phyloP scores from a whole-genome alignment of 2,888 invertebrate species.

The Dasypolia templi region DNA sequence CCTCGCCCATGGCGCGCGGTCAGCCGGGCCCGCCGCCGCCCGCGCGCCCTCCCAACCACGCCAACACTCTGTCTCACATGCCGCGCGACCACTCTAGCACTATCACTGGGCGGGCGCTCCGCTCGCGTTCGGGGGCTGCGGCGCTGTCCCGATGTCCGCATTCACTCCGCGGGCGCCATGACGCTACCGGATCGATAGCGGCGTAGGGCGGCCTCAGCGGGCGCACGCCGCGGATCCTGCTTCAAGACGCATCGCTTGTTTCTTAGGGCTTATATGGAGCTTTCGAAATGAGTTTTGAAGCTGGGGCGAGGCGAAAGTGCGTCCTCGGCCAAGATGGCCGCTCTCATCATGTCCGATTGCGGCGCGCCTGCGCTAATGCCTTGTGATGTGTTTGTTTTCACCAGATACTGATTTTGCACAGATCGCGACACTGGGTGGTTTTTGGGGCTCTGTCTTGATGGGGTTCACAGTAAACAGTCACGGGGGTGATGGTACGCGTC shows the following conservation, averaged over 20 bases:
- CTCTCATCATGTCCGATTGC: constrained; percentile 86
- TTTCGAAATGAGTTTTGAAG: constrained; percentile 81
- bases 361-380: constrained; percentile 88
- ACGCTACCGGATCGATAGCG: constrained; percentile 88
- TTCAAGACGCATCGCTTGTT: constrained; percentile 81
- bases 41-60: constrained; percentile 85
- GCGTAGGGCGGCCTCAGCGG: constrained; percentile 86
- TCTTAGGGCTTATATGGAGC: constrained; percentile 72
- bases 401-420: constrained; percentile 72
- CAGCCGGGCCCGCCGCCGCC: constrained; percentile 88
- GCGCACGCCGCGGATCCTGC: constrained; percentile 81
- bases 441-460: constrained; percentile 54
- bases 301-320: constrained; percentile 89
- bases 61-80: constrained; percentile 86
- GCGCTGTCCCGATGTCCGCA: constrained; percentile 87
- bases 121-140: constrained; percentile 82
- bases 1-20: constrained; percentile 90
- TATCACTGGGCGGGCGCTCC: constrained; percentile 83
- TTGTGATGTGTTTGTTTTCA: constrained; percentile 89
- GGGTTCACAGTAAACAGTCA: constrained; percentile 75
- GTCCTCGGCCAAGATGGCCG: constrained; percentile 89
- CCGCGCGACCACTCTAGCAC: constrained; percentile 84
- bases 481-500: constrained; percentile 73
- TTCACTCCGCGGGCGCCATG: constrained; percentile 89
- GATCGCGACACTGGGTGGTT: constrained; percentile 71